A percentile compares a stretch with the other conserved stretches of the same genome.
Evolutionary conservation across 2,113 vertebrate genomes (phyloP).

Genomic region (Ptilorrhoa leucosticta): DNA sequence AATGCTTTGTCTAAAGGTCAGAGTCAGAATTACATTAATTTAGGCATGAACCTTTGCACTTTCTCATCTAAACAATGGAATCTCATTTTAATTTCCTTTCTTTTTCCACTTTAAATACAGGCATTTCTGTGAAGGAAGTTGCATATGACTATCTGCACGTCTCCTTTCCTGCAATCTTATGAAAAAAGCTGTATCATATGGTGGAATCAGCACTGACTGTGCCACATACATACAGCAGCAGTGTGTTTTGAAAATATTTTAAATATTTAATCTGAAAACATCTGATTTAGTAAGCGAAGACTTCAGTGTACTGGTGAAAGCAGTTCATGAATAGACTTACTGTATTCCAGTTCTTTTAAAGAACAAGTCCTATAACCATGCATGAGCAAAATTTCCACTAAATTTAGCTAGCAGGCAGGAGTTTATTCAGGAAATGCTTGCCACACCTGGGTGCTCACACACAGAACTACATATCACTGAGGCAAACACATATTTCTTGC

Average conservation of each 20-base stretch:
- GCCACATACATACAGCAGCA: background rate
- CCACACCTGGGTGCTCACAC: background rate
- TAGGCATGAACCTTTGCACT: slow-evolving; percentile 32
- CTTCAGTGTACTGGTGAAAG: background rate
- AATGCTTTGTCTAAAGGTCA: slow-evolving; percentile 20
- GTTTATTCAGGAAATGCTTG: background rate
- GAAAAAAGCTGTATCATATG: background rate
- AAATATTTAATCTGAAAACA: background rate
- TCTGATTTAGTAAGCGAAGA: background rate
- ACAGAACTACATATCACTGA: background rate
- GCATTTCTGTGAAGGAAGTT: slow-evolving; percentile 31
- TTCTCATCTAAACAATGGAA: slow-evolving; percentile 39
- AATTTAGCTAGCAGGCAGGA: background rate
- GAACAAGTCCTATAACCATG: background rate
- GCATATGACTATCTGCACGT: slow-evolving; percentile 23
- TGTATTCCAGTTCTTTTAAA: background rate
- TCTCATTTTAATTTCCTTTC: slow-evolving; percentile 47
- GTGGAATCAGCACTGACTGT: background rate
- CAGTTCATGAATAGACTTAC: background rate
- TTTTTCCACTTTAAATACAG: slow-evolving; percentile 18
- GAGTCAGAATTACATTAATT: slow-evolving; percentile 14
- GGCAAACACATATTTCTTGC: background rate
- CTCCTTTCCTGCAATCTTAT: background rate
- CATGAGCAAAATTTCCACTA: background rate
- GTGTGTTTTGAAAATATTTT: background rate